phyloP scores from a whole-genome alignment of 2,888 invertebrate species.

The Blastobasis lacticolella region DNA sequence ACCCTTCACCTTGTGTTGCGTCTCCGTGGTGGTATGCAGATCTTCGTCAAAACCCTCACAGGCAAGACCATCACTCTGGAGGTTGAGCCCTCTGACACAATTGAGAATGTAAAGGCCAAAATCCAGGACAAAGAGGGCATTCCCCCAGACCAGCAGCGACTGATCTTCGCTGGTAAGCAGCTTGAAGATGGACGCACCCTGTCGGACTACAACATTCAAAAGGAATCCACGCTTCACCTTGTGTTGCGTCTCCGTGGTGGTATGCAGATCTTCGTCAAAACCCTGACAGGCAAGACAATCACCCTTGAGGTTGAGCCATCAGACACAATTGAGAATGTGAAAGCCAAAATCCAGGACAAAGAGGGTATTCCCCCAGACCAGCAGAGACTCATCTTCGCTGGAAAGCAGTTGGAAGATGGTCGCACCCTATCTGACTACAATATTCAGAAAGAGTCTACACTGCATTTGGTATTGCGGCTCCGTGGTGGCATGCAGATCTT shows the following conservation, averaged over 20 bases:
- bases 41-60: constrained; percentile 53
- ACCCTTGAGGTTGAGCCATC: constrained; percentile 46
- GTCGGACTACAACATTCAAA: constrained; percentile 56
- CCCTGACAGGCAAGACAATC: constrained; percentile 46
- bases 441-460: constrained; percentile 48
- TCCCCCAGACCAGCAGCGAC: constrained; percentile 51
- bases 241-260: constrained; percentile 50
- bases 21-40: constrained; percentile 54
- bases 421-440: constrained; percentile 49
- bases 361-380: constrained; percentile 53
- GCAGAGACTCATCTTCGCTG: constrained; percentile 46
- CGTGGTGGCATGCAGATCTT: constrained; percentile 55
- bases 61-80: constrained; percentile 56
- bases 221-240: constrained; percentile 51
- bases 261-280: constrained; percentile 54
- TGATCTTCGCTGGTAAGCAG: constrained; percentile 57
- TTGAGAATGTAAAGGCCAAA: constrained; percentile 56
- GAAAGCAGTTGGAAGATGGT: constrained; percentile 48
- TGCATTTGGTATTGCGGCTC: constrained; percentile 42
- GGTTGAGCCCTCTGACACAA: constrained; percentile 50
- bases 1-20: constrained; percentile 47
- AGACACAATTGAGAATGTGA: constrained; percentile 50
- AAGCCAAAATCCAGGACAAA: constrained; percentile 52
- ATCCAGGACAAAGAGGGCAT: constrained; percentile 59
- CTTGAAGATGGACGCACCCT: constrained; percentile 53